A percentile compares a stretch with the other conserved stretches of the same genome.
Conservation (phyloP, 2,113 vertebrate genomes). For the Phoenicopterus ruber region DNA sequence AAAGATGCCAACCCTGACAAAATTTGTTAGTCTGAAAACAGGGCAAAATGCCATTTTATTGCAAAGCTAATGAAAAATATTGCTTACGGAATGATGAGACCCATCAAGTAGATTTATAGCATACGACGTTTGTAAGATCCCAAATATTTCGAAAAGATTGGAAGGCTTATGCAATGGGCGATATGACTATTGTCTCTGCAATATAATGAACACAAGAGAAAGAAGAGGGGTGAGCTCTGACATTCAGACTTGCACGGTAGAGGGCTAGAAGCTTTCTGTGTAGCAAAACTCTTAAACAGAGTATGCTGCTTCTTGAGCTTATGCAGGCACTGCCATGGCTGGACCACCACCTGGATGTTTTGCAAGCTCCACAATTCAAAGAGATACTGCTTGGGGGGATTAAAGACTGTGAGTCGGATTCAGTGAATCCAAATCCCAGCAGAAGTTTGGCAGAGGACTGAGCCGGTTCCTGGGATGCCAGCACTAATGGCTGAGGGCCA, state of each 20-base stretch:
- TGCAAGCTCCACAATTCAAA: conserved; percentile 45
- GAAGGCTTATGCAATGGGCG: background rate
- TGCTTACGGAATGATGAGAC: conserved; percentile 40
- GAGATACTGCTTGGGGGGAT: conserved; percentile 45
- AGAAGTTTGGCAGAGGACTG: conserved; percentile 76
- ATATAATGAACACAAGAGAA: background rate
- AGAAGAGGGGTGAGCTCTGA: background rate
- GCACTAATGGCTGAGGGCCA: conserved; percentile 74
- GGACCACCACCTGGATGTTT: conserved; percentile 59
- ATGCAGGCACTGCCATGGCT: background rate
- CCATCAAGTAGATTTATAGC: conserved; percentile 46
- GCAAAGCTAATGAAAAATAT: conserved; percentile 63
- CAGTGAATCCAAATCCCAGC: conserved; percentile 69
- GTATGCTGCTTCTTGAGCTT: background rate
- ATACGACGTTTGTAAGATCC: background rate
- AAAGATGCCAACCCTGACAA: conserved; percentile 64
- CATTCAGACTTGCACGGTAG: background rate
- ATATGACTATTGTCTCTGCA: background rate
- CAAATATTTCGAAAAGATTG: background rate
- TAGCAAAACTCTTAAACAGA: background rate
- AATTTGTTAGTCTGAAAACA: conserved; percentile 64
- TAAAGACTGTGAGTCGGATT: conserved; percentile 66
- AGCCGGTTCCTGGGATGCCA: conserved; percentile 70
- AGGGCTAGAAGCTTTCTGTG: background rate
- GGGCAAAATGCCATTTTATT: conserved; percentile 58